Percentiles rank a stretch among this genome's conserved stretches.
phyloP scores from a whole-genome alignment of 2,113 vertebrate species.

The Reinhardtius hippoglossoides region DNA sequence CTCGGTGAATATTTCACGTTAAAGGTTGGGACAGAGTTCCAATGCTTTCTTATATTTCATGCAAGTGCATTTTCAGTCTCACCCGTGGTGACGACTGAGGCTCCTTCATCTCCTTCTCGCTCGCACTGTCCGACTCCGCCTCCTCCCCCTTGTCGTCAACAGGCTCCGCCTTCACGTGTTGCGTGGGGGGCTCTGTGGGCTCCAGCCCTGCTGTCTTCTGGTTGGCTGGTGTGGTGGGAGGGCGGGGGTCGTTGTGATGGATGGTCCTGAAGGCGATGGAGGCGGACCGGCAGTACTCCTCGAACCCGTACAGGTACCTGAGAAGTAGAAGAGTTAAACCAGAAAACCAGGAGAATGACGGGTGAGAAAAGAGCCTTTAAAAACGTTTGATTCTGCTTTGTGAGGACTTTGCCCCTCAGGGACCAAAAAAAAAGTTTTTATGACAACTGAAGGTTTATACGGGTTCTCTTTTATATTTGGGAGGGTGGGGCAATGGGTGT shows the following conservation, averaged over 20 bases:
- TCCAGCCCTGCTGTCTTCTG: slow-evolving; percentile 59
- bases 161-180: slow-evolving; percentile 68
- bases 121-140: slow-evolving; percentile 63
- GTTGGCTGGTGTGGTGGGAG: slow-evolving; percentile 51
- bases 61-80: background rate
- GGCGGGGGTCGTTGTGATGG: slow-evolving; percentile 93
- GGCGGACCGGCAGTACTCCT: slow-evolving; percentile 97
- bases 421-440: too few species aligned
- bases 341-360: background rate
- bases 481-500: too few species aligned
- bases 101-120: slow-evolving; percentile 66
- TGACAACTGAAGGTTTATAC: too few species aligned
- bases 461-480: too few species aligned
- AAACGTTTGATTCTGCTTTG: too few species aligned
- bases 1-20: too few species aligned
- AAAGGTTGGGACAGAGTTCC: too few species aligned
- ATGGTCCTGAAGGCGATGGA: slow-evolving; percentile 96
- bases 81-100: slow-evolving; percentile 87
- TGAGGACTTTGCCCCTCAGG: too few species aligned
- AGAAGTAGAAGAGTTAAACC: background rate
- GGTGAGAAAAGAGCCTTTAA: too few species aligned
- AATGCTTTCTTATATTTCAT: too few species aligned
- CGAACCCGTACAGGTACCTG: slow-evolving; percentile 98
- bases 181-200: slow-evolving; percentile 78
- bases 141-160: slow-evolving; percentile 57